Conservation (phyloP, 35 echinoderm and acorn worm genomes). For the Apostichopus parvimensis region DNA sequence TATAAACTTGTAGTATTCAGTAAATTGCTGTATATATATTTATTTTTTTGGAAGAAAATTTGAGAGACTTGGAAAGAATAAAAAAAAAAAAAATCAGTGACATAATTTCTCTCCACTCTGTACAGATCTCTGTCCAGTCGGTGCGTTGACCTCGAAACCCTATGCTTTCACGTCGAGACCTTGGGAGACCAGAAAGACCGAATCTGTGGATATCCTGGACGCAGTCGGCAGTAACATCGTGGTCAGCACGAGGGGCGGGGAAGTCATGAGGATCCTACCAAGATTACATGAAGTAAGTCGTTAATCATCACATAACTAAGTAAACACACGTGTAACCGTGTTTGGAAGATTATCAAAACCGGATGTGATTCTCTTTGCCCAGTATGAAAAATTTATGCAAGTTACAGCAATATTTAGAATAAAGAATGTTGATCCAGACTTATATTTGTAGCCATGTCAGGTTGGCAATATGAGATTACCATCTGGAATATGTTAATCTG, state of each 20-base stretch:
- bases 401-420: no score
- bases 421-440: no score
- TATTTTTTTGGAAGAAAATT: no score
- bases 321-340: no score
- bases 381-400: no score
- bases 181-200: conserved; percentile 92
- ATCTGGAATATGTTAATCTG: no score
- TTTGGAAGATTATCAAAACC: no score
- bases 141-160: conserved; percentile 96
- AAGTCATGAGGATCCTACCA: conserved; percentile 98
- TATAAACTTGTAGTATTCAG: no score
- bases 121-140: conserved; percentile 95
- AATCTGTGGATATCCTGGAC: conserved; percentile 95
- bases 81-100: not conserved
- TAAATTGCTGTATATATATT: no score
- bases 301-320: not conserved
- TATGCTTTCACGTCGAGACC: conserved; percentile 97
- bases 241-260: conserved; percentile 90
- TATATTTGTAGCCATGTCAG: no score
- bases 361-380: no score
- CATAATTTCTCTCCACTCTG: not conserved
- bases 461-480: no score
- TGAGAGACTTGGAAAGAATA: not conserved
- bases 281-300: conserved; percentile 92
- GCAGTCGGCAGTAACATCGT: conserved; percentile 97